Evolutionary conservation across 2,888 invertebrate species (phyloP), one percentile per base, ranked within the genome.

Genomic region (Melitaea athalia): DNA sequence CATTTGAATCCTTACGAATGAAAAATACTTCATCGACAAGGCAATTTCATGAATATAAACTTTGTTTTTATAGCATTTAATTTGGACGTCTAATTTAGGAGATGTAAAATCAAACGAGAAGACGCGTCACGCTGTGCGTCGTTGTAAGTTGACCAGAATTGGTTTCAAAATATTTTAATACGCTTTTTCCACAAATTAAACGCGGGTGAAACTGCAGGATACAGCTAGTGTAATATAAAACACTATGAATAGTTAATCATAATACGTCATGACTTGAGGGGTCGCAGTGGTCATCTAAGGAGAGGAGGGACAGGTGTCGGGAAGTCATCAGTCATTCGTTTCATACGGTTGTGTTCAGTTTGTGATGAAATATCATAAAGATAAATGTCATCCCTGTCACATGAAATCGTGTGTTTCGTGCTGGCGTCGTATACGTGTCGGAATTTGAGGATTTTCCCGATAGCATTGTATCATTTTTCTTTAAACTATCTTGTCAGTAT

Each of bases 321-420:
- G 45, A 61, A 63, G 45, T 57, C 65, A 69, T 69, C 69, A 66
- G 53, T 66, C 69, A 62, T 69, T 59, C 45, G 57, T 52, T 50
- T 67, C 63, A 33, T 55, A 17, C 59, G 70, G 63, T 63, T 50
- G 62, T 57, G 70, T 70, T 67, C 43, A 55, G 55, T 61, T 64
- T 57, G 55, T 43, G 45, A 57, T 61, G 67, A 70, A 70, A 64
- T 64, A 67, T 57, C 52, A 50, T 17, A 43, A 49, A 53, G 52
- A 45, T 65, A 65, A 42, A 65, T 50, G 52, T 65, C 59, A 60
- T 14, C 31, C 49, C 31, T 45, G 52, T 65, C 65, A 17, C 60
- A 33, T 65, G 45, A 45, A 31, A 60, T 65, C 59, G 31, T 45
- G 31, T 43, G 12, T 31, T 60, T 43, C 50, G n/a, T 52, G 52